These are phyloP conservation scores for Pavo muticus DNA, from an alignment of 2,113 vertebrate genomes.

Conservation along the genomic window DNA sequence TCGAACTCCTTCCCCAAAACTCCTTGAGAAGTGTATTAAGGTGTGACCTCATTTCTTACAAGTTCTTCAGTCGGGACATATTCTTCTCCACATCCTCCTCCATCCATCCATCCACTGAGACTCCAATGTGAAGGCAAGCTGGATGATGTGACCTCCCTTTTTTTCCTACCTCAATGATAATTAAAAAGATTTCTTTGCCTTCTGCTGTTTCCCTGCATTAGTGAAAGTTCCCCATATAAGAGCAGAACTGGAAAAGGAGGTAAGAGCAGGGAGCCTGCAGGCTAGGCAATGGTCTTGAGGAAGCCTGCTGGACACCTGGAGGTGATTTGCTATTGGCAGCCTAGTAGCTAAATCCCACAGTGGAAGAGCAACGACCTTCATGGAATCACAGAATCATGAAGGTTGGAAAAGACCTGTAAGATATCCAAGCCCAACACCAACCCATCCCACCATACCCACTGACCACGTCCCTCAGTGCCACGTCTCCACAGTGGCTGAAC, in stretches of 20 bases:
- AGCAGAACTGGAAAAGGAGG: neutral
- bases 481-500: no score
- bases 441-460: no score
- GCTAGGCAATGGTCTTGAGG: neutral
- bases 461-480: no score
- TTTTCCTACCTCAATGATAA: neutral
- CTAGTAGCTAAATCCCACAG: neutral
- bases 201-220: neutral
- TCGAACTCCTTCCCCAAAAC: constrained; percentile 36
- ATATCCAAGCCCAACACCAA: no score
- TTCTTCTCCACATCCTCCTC: neutral
- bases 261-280: neutral
- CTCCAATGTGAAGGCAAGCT: neutral
- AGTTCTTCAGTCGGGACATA: neutral
- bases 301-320: neutral
- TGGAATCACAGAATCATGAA: no score
- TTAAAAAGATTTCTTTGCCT: neutral
- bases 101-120: neutral
- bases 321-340: neutral
- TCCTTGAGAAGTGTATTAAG: constrained; percentile 37
- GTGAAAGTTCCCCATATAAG: neutral
- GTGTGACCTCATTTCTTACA: constrained; percentile 1
- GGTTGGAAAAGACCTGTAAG: no score
- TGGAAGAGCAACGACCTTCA: neutral
- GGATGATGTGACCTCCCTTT: neutral